Conservation (phyloP, 2,888 invertebrate species). For the Pedicia rivosa region DNA sequence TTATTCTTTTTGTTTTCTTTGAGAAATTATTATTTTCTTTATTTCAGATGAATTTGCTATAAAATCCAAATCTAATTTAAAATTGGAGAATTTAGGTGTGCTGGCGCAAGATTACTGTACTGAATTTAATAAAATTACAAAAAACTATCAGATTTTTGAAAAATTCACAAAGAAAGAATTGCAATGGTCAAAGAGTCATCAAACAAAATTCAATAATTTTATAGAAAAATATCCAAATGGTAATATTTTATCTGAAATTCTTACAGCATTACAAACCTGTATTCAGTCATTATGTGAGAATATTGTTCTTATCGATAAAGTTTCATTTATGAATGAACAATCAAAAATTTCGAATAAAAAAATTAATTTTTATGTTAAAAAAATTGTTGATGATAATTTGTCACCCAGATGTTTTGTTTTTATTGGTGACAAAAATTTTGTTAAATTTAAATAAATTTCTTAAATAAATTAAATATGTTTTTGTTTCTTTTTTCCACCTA, state of each 20-base stretch:
- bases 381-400: constrained; percentile 40
- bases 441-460: not conserved
- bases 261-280: constrained; percentile 31
- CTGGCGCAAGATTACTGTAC: no score
- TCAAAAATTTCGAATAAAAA: constrained; percentile 17
- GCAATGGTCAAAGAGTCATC: constrained; percentile 17
- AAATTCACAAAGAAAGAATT: constrained; percentile 7
- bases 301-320: constrained; percentile 35
- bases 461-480: constrained; percentile 2
- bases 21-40: no score
- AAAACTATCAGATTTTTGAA: no score
- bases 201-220: constrained; percentile 15
- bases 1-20: no score
- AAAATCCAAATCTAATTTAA: no score
- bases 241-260: constrained; percentile 23
- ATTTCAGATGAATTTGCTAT: no score
- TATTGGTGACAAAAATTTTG: constrained; percentile 34
- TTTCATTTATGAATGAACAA: constrained; percentile 30
- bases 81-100: no score
- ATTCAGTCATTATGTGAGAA: constrained; percentile 42
- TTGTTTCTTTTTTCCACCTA: no score
- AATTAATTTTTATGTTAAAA: constrained; percentile 26
- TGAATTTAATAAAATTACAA: constrained; percentile 5
- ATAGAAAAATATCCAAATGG: constrained; percentile 16
- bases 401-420: constrained; percentile 52